phyloP scores from a whole-genome alignment of 1,140 invertebrate genomes.

The Drosophila auraria region DNA sequence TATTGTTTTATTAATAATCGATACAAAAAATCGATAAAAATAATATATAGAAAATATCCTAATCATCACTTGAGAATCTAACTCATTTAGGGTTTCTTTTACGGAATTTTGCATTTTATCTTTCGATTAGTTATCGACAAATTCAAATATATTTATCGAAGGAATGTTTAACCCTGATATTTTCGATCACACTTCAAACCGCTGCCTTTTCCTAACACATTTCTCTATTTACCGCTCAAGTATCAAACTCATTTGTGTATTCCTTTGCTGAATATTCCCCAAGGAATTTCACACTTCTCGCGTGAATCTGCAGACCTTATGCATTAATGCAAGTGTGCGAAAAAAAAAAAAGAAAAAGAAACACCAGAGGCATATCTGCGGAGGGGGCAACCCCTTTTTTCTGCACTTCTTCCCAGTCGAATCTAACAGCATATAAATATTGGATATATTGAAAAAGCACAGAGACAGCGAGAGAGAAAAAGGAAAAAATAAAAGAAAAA shows the following conservation, averaged over 20 bases:
- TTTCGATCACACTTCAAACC: too few species aligned
- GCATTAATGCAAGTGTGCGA: conserved; percentile 11
- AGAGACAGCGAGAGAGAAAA: not conserved
- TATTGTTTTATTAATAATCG: too few species aligned
- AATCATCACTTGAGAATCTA: too few species aligned
- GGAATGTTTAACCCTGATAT: not conserved
- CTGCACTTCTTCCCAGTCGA: conserved; percentile 15
- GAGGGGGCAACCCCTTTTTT: not conserved
- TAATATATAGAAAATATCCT: too few species aligned
- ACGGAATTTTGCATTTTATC: not conserved
- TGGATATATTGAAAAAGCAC: conserved; percentile 51
- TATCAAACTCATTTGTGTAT: not conserved
- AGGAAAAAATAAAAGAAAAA: conserved; percentile 30
- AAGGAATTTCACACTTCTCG: not conserved
- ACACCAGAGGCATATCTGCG: not conserved
- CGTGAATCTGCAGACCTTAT: not conserved
- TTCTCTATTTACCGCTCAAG: not conserved
- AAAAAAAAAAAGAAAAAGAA: not conserved
- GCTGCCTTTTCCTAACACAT: not conserved
- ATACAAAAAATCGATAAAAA: too few species aligned
- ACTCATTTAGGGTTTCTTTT: too few species aligned
- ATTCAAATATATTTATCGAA: not conserved
- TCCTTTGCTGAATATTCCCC: not conserved
- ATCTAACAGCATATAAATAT: conserved; percentile 75
- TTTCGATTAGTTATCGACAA: not conserved